A percentile compares a stretch with the other conserved stretches of the same genome.
Conservation (phyloP, 2,888 invertebrate species). For the Morpho helenor region DNA sequence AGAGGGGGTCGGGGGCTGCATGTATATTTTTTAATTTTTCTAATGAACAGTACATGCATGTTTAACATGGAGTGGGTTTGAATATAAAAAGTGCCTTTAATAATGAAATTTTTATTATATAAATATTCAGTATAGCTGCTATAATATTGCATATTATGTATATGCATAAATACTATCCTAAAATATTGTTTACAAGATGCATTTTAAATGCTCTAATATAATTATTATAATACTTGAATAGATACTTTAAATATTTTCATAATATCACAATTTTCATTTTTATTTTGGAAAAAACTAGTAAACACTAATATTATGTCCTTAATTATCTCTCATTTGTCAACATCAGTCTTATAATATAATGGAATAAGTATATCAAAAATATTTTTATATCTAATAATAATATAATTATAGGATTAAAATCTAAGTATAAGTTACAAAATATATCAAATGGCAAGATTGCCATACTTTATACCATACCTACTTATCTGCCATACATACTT, state of each 20-base stretch:
- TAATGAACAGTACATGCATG: too few species aligned
- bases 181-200: conserved; percentile 32
- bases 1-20: too few species aligned
- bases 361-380: conserved; percentile 14
- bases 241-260: conserved; percentile 1
- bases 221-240: conserved; percentile 5
- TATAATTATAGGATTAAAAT: too few species aligned
- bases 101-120: conserved; percentile 21
- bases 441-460: too few species aligned
- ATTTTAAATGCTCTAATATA: conserved; percentile 44
- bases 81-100: conserved; percentile 4
- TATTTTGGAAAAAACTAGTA: conserved; percentile 21
- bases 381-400: not conserved
- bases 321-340: conserved; percentile 7
- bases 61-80: not conserved
- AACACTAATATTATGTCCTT: conserved; percentile 8
- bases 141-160: conserved; percentile 10
- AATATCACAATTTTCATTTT: conserved; percentile 37
- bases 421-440: too few species aligned
- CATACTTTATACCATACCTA: too few species aligned
- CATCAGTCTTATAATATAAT: conserved; percentile 20
- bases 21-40: too few species aligned
- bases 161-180: conserved; percentile 10
- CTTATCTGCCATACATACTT: too few species aligned
- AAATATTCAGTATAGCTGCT: conserved; percentile 23